Base-by-base conservation (phyloP, 2,113 vertebrate species). In the Charina bottae region DNA sequence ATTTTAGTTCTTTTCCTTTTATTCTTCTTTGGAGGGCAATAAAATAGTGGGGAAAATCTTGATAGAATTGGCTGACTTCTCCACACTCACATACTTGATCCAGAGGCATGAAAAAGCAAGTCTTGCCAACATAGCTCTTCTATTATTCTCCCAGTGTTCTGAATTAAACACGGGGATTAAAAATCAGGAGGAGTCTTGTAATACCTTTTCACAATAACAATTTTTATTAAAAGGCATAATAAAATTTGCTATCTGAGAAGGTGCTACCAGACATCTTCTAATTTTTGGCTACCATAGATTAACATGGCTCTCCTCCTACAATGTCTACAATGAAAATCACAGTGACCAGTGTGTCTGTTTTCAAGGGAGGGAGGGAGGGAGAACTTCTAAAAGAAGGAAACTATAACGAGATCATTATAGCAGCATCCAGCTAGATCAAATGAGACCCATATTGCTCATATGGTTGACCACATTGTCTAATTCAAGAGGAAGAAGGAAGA, bases 21-120 rank as follows among this genome's bases (percentile, higher is more conserved):
- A 96, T 97, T 95, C 93, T 92, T 91, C 95, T 95, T 96, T 96
- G 94, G 95, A 96, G 96, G 94, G 95, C 94, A 96, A 97, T 97
- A 96, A 97, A 87, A 94, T 94, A 92, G 93, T 96, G 92, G 95
- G 93, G 96, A 96, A 97, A 96, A 96, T 96, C 0, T 83, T 97
- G 96, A 97, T 96, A 95, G 95, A 96, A 96, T 97, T 97, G 96
- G 95, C 95, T 93, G 89, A 87, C 90, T 89, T 85, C 92, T 94
- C 95, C 95, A 94, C 92, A 95, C 91, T 95, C 83, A 94, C 96
- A 97, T 97, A 95, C 92, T 93, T 95, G 96, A 95, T 95, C 96
- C 95, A 96, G 95, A 96, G 97, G 96, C 96, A 92, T 96, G 26
- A 95, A 94, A 94, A 95, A 96, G 95, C 83, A 59, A 59, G 87